Base-by-base conservation (phyloP, 2,113 vertebrate genomes). In the Leptocoma aspasia region DNA sequence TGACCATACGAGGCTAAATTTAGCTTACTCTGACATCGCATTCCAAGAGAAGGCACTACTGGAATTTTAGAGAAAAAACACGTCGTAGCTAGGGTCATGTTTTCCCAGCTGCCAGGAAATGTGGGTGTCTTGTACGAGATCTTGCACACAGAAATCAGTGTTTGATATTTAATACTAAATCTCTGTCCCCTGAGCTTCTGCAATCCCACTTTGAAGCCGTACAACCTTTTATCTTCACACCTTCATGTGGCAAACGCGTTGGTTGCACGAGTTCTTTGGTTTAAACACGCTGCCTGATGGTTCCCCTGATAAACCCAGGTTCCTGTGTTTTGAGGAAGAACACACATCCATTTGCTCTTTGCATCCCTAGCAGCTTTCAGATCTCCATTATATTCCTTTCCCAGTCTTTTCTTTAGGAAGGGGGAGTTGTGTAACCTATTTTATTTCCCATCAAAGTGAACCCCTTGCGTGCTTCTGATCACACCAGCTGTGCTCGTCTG, bases 221-320 rank as follows among this genome's bases (percentile, higher is more conserved):
- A 6, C 30, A 66, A 41, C 12, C 21, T 53, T 86, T 89, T 50
- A 28, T 45, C 19, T 59, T 50, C 44, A 28, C 52, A 20, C 6
- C 7, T 69, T 28, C 31, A 5, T 5, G 26, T 16, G 39, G 35
- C 42, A 91, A 24, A 63, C 2, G 0, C 0, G 0, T 23, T 30
- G 27, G 19, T 22, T 42, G 23, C 23, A 5, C 28, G 22, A 68
- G 13, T n/a, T 39, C 12, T 57, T 41, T 50, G 24, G 11, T 54
- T 61, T 52, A 52, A 85, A 64, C 7, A 18, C 26, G 4, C 21
- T 30, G 64, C 35, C 37, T 26, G 24, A 35, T 56, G 14, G 56
- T n/a, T 81, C 53, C 18, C 13, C 23, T 70, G 69, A 15, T 9
- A 39, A 65, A 20, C 1, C 2, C 22, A 50, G 1, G 9, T 7